Evolutionary conservation across 2,888 invertebrate species (phyloP).

Genomic region (Zhengitettix transpicula): DNA sequence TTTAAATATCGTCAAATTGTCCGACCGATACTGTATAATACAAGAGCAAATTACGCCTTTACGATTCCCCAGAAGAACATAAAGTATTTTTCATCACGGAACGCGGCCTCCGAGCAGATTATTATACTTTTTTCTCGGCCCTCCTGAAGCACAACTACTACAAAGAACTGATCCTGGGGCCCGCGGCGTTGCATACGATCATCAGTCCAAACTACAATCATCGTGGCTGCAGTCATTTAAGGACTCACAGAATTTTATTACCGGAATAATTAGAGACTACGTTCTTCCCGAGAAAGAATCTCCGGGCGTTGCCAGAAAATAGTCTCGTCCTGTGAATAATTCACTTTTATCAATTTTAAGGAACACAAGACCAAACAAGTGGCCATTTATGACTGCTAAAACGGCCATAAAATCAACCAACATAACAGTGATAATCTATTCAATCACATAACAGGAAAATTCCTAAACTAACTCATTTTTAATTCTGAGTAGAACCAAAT

Average conservation of each 20-base stretch:
- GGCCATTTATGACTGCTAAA: too few species aligned
- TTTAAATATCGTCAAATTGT: not conserved
- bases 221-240: not conserved
- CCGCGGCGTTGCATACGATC: not conserved
- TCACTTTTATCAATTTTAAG: not conserved
- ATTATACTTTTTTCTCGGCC: not conserved
- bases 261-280: not conserved
- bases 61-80: not conserved
- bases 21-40: not conserved
- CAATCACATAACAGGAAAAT: too few species aligned
- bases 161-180: not conserved
- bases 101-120: not conserved
- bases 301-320: too few species aligned
- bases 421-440: too few species aligned
- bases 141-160: not conserved
- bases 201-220: not conserved
- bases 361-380: too few species aligned
- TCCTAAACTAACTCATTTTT: too few species aligned
- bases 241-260: not conserved
- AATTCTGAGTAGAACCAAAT: too few species aligned
- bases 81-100: not conserved
- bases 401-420: too few species aligned
- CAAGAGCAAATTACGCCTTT: not conserved
- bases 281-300: not conserved
- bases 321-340: not conserved